phyloP scores from a whole-genome alignment of 2,113 vertebrate species.

The Pandion haliaetus region DNA sequence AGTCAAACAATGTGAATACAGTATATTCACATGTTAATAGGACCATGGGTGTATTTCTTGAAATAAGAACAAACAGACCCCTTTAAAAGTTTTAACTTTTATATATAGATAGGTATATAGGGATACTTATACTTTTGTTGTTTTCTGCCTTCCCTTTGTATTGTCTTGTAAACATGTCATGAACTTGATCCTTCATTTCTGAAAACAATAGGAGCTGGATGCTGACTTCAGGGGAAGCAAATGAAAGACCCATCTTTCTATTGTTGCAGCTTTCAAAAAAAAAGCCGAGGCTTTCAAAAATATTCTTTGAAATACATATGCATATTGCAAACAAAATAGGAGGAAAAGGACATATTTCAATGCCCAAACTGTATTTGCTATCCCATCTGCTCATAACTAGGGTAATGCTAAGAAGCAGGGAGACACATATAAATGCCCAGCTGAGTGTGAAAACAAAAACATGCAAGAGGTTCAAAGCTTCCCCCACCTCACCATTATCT shows the following conservation, averaged over 20 bases:
- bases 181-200: neutral
- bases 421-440: neutral
- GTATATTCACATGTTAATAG: neutral
- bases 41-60: neutral
- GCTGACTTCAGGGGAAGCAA: neutral
- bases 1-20: neutral
- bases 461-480: neutral
- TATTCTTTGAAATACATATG: neutral
- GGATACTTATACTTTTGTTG: conserved; percentile 35
- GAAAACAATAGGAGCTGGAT: conserved; percentile 22
- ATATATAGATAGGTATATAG: neutral
- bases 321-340: neutral
- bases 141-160: conserved; percentile 33
- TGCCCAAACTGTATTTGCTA: neutral
- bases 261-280: neutral
- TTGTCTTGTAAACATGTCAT: conserved; percentile 25
- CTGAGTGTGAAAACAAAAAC: neutral
- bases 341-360: neutral
- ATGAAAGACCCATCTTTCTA: neutral
- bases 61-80: neutral
- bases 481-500: neutral
- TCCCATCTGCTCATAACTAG: neutral
- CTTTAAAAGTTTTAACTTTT: conserved; percentile 16
- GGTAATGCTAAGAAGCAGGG: neutral
- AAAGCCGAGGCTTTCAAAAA: neutral